Conservation (phyloP, 1,140 invertebrate species). For the Drosophila pseudoananassae region DNA sequence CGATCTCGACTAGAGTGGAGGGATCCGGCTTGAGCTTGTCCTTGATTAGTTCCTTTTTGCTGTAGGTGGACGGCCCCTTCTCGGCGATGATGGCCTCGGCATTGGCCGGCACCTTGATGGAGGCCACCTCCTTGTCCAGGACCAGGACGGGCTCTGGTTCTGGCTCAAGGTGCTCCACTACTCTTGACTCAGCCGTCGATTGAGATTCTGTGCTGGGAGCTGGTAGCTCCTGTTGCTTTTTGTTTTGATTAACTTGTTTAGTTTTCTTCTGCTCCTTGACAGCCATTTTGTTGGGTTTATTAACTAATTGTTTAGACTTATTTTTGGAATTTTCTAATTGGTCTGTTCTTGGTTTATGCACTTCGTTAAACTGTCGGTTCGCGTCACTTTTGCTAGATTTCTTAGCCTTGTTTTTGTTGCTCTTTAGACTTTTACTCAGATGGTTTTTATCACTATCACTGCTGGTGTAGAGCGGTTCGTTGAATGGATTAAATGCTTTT, state of each 20-base stretch:
- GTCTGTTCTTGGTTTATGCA: slow-evolving; percentile 80
- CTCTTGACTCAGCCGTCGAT: slow-evolving; percentile 46
- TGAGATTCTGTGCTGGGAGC: slow-evolving; percentile 28
- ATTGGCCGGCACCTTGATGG: slow-evolving; percentile 58
- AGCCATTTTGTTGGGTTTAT: slow-evolving; percentile 65
- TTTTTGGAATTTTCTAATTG: slow-evolving; percentile 83
- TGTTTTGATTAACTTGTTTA: slow-evolving; percentile 64
- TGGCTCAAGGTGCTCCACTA: slow-evolving; percentile 11
- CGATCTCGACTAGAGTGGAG: slow-evolving; percentile 85
- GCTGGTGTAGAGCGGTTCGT: slow-evolving; percentile 55
- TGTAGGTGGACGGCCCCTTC: slow-evolving; percentile 73
- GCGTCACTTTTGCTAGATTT: slow-evolving; percentile 63
- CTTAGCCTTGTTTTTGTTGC: slow-evolving; percentile 28
- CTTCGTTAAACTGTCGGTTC: slow-evolving; percentile 70
- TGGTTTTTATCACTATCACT: slow-evolving; percentile 64
- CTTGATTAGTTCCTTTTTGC: slow-evolving; percentile 75
- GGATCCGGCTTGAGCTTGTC: slow-evolving; percentile 81
- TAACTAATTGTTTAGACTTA: slow-evolving; percentile 70
- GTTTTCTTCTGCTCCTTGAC: slow-evolving; percentile 48
- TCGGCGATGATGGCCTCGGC: slow-evolving; percentile 66
- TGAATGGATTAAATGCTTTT: slow-evolving; percentile 72
- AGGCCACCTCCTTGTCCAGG: slow-evolving; percentile 46
- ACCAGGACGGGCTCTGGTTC: slow-evolving; percentile 20
- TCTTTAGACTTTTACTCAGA: slow-evolving; percentile 21
- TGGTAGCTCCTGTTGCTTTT: slow-evolving; percentile 29